A percentile compares a stretch with the other conserved stretches of the same genome.
Conservation (phyloP, 2,113 vertebrate species). For the Pterocles burchelli region DNA sequence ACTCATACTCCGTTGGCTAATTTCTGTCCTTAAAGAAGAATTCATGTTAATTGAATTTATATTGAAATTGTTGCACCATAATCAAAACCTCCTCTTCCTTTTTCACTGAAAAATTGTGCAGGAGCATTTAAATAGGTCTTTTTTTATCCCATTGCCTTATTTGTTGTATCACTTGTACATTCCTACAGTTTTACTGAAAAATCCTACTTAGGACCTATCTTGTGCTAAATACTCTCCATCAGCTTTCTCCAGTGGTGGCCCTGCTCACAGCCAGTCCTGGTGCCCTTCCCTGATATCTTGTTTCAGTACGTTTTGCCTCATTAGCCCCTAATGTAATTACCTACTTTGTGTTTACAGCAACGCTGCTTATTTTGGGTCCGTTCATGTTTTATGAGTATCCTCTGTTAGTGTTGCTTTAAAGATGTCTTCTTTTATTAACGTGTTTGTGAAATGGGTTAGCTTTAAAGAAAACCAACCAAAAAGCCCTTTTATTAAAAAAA, state of each 20-base stretch:
- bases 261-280: background rate
- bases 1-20: background rate
- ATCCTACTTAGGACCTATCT: background rate
- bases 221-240: background rate
- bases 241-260: background rate
- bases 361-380: background rate
- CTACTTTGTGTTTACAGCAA: background rate
- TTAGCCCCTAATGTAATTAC: constrained; percentile 30
- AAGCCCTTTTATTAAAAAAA: background rate
- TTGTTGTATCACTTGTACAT: background rate
- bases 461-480: background rate
- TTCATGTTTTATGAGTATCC: background rate
- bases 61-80: background rate
- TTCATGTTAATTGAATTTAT: background rate
- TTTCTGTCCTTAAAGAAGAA: constrained; percentile 1
- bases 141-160: background rate
- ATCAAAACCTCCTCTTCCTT: background rate
- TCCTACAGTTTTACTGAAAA: background rate
- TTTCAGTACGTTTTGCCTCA: constrained; percentile 33
- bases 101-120: background rate
- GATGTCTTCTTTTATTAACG: background rate
- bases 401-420: background rate
- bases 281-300: background rate
- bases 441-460: background rate
- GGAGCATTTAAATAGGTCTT: background rate